Evolutionary conservation across 2,888 invertebrate genomes (phyloP), one percentile per base, ranked within the genome.

Genomic region (Scotopteryx bipunctaria): DNA sequence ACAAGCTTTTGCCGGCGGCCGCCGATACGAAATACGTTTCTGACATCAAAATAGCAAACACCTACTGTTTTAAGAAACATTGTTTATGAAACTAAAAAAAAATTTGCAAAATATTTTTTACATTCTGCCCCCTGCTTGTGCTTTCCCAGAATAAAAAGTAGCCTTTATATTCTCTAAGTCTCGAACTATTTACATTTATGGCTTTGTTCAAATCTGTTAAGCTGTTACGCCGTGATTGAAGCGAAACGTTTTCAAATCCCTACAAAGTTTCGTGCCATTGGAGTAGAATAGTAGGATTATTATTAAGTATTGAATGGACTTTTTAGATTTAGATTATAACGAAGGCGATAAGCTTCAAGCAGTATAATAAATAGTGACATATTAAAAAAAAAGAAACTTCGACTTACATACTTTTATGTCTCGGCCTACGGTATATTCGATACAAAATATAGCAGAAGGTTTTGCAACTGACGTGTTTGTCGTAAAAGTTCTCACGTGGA

Each of bases 361-460:
- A 13, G 4, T 29, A 4, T 14, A 13, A 13, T 13, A 11, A 5
- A 13, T 29, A 29, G 5, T 29, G 11, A 9, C 3, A 9, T 1
- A 29, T 29, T 4, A 21, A 6, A 11, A 4, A 27, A 27, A 27
- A 9, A 6, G 15, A 8, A 15, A 8, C 15, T 32, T 8, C 13
- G 27, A 53, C 42, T 45, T 54, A 42, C 27, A 36, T 17, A 25
- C 36, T 21, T 47, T 35, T 40, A 27, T n/a, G 11, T 15, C n/a
- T 5, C 29, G 27, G 19, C 3, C 13, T 11, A 6, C 36, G 33
- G 17, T 4, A 27, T 5, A 4, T 14, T 36, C 37, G 16, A 36
- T 48, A 27, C 35, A 36, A 45, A 45, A 29, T 29, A 35, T 25
- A 25, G 15, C 16, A 9, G 15, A 35, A 48, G 9, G 14, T 13